These are phyloP conservation scores for Octodonta nipae DNA, from an alignment of 2,888 invertebrate species.

Conservation along the genomic window DNA sequence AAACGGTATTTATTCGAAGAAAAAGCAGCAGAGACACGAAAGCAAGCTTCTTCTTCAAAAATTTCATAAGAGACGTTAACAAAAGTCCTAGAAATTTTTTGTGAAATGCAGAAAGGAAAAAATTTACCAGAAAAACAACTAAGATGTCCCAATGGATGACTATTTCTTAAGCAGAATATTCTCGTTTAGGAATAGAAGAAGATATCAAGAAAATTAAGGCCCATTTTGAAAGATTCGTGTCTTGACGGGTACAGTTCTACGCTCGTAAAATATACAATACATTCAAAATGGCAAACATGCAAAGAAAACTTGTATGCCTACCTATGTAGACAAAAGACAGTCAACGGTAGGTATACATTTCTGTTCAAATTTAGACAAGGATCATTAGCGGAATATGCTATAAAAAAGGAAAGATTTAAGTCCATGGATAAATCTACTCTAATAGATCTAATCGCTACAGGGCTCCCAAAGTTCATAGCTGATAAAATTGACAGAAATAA, in stretches of 20 bases:
- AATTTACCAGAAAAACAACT: background rate
- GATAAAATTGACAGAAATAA: background rate
- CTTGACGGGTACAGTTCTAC: no score
- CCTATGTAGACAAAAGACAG: no score
- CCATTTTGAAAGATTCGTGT: no score
- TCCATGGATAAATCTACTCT: background rate
- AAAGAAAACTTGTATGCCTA: no score
- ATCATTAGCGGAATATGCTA: no score
- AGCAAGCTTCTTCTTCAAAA: background rate
- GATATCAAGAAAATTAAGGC: background rate
- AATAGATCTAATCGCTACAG: background rate
- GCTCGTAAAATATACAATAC: no score
- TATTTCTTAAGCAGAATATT: background rate
- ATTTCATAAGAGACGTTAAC: no score
- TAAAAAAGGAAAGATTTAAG: no score
- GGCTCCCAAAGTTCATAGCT: background rate
- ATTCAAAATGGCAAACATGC: no score
- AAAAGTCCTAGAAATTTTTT: background rate
- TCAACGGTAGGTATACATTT: no score
- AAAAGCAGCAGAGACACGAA: background rate
- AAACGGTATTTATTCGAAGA: background rate
- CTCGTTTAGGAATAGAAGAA: background rate
- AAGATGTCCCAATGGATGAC: background rate
- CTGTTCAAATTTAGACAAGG: no score
- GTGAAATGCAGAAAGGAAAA: background rate